phyloP scores from a whole-genome alignment of 2,113 vertebrate species.

The Vanacampus margaritifer region DNA sequence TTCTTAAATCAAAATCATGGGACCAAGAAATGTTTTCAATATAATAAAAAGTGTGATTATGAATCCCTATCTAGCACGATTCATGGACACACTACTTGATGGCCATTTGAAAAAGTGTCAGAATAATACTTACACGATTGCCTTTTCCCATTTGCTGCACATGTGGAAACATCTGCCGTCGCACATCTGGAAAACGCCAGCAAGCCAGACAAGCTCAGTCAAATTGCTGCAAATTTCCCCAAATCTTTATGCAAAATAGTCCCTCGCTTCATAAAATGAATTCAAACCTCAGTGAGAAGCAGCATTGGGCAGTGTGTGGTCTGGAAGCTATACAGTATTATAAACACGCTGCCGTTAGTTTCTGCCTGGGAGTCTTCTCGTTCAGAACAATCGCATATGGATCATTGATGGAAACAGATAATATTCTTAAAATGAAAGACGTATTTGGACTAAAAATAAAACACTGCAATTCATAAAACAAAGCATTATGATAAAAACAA shows the following conservation, averaged over 20 bases:
- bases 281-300: slow-evolving; percentile 52
- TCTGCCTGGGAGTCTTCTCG: background rate
- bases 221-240: slow-evolving; percentile 68
- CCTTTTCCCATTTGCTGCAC: slow-evolving; percentile 40
- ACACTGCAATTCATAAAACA: background rate
- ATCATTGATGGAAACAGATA: no score
- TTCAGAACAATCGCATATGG: background rate
- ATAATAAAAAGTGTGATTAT: background rate
- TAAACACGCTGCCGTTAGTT: background rate
- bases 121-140: slow-evolving; percentile 20
- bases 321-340: slow-evolving; percentile 3
- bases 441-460: background rate
- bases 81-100: background rate
- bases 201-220: slow-evolving; percentile 45
- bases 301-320: slow-evolving; percentile 27
- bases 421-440: no score
- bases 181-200: slow-evolving; percentile 72
- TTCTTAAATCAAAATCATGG: background rate
- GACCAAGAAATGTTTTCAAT: background rate
- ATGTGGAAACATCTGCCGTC: slow-evolving; percentile 71
- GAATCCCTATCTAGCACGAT: background rate
- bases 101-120: background rate
- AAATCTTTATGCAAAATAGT: slow-evolving; percentile 74
- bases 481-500: background rate
- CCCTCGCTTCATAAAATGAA: slow-evolving; percentile 50